These are phyloP conservation scores for Arvicanthis niloticus DNA, from an alignment of 2,113 vertebrate genomes.

Conservation along the genomic window DNA sequence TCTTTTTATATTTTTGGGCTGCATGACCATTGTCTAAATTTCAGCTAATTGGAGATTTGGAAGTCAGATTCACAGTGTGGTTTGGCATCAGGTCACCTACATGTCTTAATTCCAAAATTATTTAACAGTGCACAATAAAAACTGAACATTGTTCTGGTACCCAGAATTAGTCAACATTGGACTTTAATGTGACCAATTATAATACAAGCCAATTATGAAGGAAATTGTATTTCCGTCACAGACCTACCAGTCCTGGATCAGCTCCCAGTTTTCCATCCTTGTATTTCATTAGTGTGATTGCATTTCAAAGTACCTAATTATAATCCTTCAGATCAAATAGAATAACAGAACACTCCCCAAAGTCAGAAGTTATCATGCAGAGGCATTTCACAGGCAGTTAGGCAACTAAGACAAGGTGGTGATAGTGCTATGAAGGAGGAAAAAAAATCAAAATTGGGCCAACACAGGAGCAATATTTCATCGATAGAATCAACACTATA, in stretches of 20 bases:
- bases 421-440: not conserved
- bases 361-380: constrained; percentile 54
- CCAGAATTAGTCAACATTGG: constrained; percentile 65
- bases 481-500: constrained; percentile 32
- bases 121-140: constrained; percentile 47
- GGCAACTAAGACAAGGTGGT: not conserved
- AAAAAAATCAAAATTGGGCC: constrained; percentile 16
- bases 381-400: constrained; percentile 44
- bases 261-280: constrained; percentile 71
- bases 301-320: constrained; percentile 69
- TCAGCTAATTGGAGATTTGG: constrained; percentile 49
- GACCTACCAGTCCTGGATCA: constrained; percentile 67
- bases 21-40: not conserved
- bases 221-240: constrained; percentile 67
- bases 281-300: constrained; percentile 71
- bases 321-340: constrained; percentile 70
- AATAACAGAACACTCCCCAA: constrained; percentile 55
- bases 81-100: constrained; percentile 4
- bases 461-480: constrained; percentile 46
- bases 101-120: constrained; percentile 56
- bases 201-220: constrained; percentile 58
- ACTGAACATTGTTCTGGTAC: constrained; percentile 40
- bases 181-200: constrained; percentile 68
- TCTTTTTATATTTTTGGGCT: not conserved
- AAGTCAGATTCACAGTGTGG: constrained; percentile 49